A percentile compares a stretch with the other conserved stretches of the same genome.
Evolutionary conservation across 2,113 vertebrate species (phyloP).

Genomic region (Prolemur simus): DNA sequence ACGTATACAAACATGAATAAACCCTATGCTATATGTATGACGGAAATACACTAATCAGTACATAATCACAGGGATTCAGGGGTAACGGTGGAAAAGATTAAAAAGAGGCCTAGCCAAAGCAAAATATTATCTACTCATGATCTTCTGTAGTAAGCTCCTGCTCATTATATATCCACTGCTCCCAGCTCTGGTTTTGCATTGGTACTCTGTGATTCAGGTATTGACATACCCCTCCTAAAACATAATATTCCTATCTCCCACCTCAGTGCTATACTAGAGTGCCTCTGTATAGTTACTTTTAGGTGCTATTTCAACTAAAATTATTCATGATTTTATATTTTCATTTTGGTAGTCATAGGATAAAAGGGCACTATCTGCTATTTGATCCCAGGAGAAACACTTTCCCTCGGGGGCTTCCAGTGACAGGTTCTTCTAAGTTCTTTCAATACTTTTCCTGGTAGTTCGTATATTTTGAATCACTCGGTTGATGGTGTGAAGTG

Average conservation of each 20-base stretch:
- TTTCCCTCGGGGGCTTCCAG: background rate
- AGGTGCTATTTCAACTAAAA: background rate
- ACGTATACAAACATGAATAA: background rate
- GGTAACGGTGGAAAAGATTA: background rate
- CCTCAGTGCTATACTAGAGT: background rate
- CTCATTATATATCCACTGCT: rapidly evolving
- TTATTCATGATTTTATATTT: background rate
- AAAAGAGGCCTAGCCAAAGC: background rate
- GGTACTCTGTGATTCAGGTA: background rate
- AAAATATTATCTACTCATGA: background rate
- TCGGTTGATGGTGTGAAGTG: background rate
- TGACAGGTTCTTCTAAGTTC: background rate
- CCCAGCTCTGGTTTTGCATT: background rate
- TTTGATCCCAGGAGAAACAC: background rate
- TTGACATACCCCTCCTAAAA: background rate
- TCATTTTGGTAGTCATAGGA: background rate
- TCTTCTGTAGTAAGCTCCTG: background rate
- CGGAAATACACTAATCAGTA: background rate
- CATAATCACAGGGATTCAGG: background rate
- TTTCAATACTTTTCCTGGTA: background rate
- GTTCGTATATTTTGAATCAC: background rate
- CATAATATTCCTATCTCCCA: background rate
- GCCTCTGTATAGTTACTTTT: background rate
- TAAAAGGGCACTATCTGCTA: background rate
- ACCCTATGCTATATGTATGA: background rate